phyloP scores from a whole-genome alignment of 2,888 invertebrate species.

The Epistrophe eligans region DNA sequence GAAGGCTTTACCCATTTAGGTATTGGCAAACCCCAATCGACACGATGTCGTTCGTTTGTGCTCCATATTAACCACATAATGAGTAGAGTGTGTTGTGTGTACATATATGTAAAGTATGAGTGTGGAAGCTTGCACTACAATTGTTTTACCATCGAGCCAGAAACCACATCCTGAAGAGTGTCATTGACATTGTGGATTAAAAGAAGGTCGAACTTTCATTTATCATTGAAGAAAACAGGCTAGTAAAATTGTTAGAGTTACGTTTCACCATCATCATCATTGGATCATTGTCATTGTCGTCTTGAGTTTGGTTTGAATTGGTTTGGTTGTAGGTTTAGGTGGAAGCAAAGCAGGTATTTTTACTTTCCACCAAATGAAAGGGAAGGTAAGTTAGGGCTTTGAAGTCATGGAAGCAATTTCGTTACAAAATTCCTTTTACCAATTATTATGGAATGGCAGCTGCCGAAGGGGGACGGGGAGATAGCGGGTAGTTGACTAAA shows the following conservation, averaged over 20 bases:
- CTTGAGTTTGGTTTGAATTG: background rate
- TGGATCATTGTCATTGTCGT: background rate
- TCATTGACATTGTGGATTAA: slow-evolving; percentile 65
- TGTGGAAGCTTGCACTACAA: slow-evolving; percentile 26
- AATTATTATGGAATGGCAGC: too few species aligned
- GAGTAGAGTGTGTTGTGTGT: background rate
- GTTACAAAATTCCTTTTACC: background rate
- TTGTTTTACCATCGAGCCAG: background rate
- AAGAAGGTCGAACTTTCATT: slow-evolving; percentile 74
- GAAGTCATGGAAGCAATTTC: background rate
- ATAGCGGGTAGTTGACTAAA: too few species aligned
- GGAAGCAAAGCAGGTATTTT: slow-evolving; percentile 42
- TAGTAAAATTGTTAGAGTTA: slow-evolving; percentile 34
- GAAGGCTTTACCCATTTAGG: slow-evolving; percentile 50
- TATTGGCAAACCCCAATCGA: slow-evolving; percentile 20
- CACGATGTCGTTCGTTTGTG: slow-evolving; percentile 48
- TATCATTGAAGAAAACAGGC: slow-evolving; percentile 52
- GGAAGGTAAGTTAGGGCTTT: slow-evolving; percentile 63
- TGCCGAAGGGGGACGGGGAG: too few species aligned
- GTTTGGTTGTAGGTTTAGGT: slow-evolving; percentile 52
- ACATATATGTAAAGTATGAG: background rate
- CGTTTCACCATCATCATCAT: slow-evolving; percentile 7
- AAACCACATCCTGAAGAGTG: slow-evolving; percentile 66
- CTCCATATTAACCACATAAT: slow-evolving; percentile 54
- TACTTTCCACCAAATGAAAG: slow-evolving; percentile 70